phyloP scores from a whole-genome alignment of 2,797 vertebrate genomes.

The Enteromius afrohamiltoni region DNA sequence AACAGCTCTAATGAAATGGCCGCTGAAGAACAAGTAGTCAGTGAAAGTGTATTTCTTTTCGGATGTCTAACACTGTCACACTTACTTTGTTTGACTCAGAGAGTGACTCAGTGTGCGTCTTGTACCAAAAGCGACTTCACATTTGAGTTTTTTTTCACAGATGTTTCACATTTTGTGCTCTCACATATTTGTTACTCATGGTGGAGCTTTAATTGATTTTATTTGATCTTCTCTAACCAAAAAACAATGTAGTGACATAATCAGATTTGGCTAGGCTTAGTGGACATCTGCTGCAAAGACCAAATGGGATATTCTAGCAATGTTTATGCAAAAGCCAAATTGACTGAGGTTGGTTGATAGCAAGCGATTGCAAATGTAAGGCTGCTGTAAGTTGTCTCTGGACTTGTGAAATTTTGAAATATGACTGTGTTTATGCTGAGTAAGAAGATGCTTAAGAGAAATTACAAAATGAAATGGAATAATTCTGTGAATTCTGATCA shows the following conservation, averaged over 20 bases:
- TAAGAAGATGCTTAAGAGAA: conserved; percentile 17
- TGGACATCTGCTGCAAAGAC: conserved; percentile 51
- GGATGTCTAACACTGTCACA: conserved; percentile 56
- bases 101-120: conserved; percentile 67
- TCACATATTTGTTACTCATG: conserved; percentile 56
- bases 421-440: background rate
- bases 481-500: conserved; percentile 23
- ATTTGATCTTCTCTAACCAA: conserved; percentile 36
- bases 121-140: background rate
- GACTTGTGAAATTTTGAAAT: background rate
- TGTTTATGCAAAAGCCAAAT: background rate
- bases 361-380: background rate
- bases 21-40: conserved; percentile 58
- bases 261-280: conserved; percentile 38
- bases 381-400: background rate
- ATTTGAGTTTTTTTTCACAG: conserved; percentile 4
- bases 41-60: conserved; percentile 56
- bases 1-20: conserved; percentile 79
- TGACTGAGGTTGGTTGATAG: conserved; percentile 2
- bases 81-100: conserved; percentile 73
- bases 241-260: conserved; percentile 39
- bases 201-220: conserved; percentile 37
- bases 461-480: conserved; percentile 23
- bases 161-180: conserved; percentile 59
- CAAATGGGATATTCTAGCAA: conserved; percentile 21